A percentile compares a stretch with the other conserved stretches of the same genome.
phyloP scores from a whole-genome alignment of 2,113 vertebrate genomes.

The Brienomyrus brachyistius region DNA sequence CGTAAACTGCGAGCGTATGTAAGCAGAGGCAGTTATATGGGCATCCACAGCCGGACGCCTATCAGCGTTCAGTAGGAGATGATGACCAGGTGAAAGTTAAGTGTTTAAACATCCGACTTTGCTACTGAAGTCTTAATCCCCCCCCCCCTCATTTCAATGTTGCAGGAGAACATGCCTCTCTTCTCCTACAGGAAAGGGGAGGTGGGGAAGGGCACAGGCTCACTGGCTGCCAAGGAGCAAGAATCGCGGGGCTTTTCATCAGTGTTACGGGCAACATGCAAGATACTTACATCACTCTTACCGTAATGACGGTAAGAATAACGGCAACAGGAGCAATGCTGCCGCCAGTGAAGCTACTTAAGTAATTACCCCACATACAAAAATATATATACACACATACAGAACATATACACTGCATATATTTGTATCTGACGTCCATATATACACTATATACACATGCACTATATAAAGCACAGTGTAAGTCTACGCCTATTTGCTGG shows the following conservation, averaged over 20 bases:
- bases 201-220: background rate
- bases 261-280: background rate
- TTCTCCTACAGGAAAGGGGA: background rate
- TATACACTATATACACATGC: background rate
- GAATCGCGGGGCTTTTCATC: background rate
- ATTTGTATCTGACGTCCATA: background rate
- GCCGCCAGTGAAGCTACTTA: background rate
- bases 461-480: background rate
- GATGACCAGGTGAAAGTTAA: background rate
- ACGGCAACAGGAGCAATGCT: background rate
- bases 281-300: background rate
- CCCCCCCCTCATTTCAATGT: background rate
- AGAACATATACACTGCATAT: background rate
- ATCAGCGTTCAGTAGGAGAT: background rate
- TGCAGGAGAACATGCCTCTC: background rate
- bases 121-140: background rate
- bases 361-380: background rate
- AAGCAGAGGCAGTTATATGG: background rate
- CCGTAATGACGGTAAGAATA: background rate
- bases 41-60: background rate
- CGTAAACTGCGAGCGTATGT: too few species aligned
- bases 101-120: background rate
- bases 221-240: background rate
- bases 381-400: background rate
- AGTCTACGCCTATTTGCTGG: background rate